These are phyloP conservation scores for Sardinella longiceps DNA, from an alignment of 2,797 vertebrate species.

Conservation along the genomic window DNA sequence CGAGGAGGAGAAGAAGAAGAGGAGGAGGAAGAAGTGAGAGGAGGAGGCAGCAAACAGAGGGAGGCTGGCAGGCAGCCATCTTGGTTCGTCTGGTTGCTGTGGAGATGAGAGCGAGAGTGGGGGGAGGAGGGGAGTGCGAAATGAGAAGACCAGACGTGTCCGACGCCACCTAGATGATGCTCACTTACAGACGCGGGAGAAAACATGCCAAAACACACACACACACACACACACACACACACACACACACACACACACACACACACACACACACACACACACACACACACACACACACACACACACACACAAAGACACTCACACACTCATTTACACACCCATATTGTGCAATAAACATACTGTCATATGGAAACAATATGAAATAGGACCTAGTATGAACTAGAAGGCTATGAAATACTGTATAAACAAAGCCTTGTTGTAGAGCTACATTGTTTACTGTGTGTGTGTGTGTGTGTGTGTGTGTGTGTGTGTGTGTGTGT, in stretches of 20 bases:
- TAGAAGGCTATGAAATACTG: no score
- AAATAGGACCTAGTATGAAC: no score
- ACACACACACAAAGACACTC: background rate
- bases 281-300: background rate
- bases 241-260: background rate
- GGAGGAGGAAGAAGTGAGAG: background rate
- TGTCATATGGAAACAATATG: no score
- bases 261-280: slow-evolving; percentile 3
- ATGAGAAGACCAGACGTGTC: slow-evolving; percentile 50
- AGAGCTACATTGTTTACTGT: no score
- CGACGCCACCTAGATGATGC: slow-evolving; percentile 27
- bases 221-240: background rate
- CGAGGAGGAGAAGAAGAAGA: slow-evolving; percentile 33
- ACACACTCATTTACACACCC: background rate
- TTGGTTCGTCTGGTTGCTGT: slow-evolving; percentile 63
- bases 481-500: no score
- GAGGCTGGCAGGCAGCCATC: slow-evolving; percentile 55
- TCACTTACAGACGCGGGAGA: slow-evolving; percentile 13
- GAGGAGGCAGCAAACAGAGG: background rate
- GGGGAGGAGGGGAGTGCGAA: background rate
- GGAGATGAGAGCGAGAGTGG: slow-evolving; percentile 48
- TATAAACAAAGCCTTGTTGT: no score
- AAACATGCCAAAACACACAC: background rate
- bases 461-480: no score
- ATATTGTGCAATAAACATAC: no score